Percentiles rank a stretch among this genome's conserved stretches.
Conservation (phyloP, 2,888 invertebrate genomes). For the Physocephala rufipes region DNA sequence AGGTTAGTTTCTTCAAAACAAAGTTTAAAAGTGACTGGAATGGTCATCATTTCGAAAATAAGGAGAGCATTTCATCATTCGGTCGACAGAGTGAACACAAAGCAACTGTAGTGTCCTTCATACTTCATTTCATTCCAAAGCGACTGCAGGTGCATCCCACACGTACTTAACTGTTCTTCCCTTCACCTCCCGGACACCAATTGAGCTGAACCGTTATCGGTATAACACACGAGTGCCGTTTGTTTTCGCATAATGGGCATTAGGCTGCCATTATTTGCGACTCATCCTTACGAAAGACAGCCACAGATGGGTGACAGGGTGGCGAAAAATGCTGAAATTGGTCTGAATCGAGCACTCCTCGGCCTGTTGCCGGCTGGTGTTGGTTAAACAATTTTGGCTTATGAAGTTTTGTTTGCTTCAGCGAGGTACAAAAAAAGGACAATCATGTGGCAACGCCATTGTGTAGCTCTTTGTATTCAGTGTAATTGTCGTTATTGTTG, state of each 20-base stretch:
- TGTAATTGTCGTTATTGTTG: too few species aligned
- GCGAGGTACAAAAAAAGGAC: slow-evolving; percentile 22
- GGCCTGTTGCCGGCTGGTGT: not conserved
- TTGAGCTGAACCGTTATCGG: slow-evolving; percentile 29
- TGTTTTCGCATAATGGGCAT: slow-evolving; percentile 66
- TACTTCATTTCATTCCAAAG: too few species aligned
- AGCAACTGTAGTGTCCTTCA: too few species aligned
- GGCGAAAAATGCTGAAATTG: not conserved
- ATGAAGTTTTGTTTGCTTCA: slow-evolving; percentile 24
- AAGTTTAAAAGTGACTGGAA: too few species aligned
- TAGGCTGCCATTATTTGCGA: slow-evolving; percentile 58
- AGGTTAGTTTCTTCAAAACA: too few species aligned
- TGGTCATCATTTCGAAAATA: too few species aligned
- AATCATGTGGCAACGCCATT: slow-evolving; percentile 33
- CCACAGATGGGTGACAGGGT: not conserved
- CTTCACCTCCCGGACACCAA: not conserved
- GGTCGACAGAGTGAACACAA: too few species aligned
- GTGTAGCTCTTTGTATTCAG: slow-evolving; percentile 26
- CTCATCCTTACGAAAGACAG: not conserved
- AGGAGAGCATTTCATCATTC: too few species aligned
- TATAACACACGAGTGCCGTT: slow-evolving; percentile 49
- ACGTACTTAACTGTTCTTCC: not conserved
- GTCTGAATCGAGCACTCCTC: too few species aligned
- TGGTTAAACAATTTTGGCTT: slow-evolving; percentile 5
- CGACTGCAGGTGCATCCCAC: not conserved